Evolutionary conservation across 2,888 invertebrate genomes (phyloP).

Genomic region (Priocnemis perturbator): DNA sequence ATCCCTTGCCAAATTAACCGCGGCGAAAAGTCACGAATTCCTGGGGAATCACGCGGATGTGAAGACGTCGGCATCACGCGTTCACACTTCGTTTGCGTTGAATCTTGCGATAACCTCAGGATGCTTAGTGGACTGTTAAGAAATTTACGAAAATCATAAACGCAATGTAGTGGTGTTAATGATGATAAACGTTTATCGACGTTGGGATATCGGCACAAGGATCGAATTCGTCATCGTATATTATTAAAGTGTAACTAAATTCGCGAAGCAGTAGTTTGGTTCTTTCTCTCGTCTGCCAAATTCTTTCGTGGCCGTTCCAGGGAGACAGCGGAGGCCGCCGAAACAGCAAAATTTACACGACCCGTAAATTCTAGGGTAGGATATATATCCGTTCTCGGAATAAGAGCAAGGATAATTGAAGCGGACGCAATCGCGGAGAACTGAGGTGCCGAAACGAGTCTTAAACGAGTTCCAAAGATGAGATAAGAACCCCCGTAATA

Average conservation of each 20-base stretch:
- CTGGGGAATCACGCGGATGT: constrained; percentile 16
- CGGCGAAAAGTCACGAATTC: constrained; percentile 39
- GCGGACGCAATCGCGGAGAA: constrained; percentile 45
- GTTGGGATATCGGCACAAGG: neutral
- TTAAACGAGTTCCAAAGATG: constrained; percentile 56
- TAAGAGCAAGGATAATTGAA: constrained; percentile 50
- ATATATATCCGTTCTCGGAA: constrained; percentile 47
- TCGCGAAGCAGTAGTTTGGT: neutral
- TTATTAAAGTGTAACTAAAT: neutral
- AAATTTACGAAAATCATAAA: no score
- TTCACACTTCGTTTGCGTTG: no score
- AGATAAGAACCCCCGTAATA: constrained; percentile 52
- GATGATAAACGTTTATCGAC: no score
- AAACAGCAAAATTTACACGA: constrained; percentile 35
- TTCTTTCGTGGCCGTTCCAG: neutral
- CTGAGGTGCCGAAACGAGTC: constrained; percentile 57
- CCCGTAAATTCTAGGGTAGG: constrained; percentile 50
- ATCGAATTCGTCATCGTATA: neutral
- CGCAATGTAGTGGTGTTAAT: no score
- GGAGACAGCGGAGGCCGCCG: constrained; percentile 3
- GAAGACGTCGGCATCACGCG: no score
- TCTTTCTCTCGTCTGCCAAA: constrained; percentile 5
- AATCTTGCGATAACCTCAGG: no score
- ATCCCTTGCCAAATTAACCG: constrained; percentile 42
- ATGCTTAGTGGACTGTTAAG: no score